Percentiles rank a stretch among this genome's conserved stretches.
Evolutionary conservation across 2,888 invertebrate species (phyloP).

Genomic region (Danaus chrysippus): DNA sequence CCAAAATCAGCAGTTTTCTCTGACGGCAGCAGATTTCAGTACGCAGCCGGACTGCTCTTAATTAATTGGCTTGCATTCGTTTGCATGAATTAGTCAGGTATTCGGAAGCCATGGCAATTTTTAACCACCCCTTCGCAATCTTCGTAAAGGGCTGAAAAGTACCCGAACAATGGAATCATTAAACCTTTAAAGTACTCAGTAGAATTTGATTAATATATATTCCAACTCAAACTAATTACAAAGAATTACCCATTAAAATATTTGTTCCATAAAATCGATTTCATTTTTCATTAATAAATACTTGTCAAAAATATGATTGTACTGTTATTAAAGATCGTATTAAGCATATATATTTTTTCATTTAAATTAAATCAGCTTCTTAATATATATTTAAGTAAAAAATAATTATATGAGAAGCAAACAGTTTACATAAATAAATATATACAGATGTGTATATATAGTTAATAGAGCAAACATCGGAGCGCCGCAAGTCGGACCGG

Average conservation of each 20-base stretch:
- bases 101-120: slow-evolving; percentile 37
- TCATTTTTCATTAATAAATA: too few species aligned
- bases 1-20: slow-evolving; percentile 43
- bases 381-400: too few species aligned
- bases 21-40: slow-evolving; percentile 64
- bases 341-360: too few species aligned
- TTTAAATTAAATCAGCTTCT: too few species aligned
- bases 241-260: too few species aligned
- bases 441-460: slow-evolving; percentile 24
- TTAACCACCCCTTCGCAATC: slow-evolving; percentile 34
- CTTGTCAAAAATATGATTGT: too few species aligned
- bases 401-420: too few species aligned
- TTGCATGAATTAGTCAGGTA: slow-evolving; percentile 77
- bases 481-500: slow-evolving; percentile 55
- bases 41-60: slow-evolving; percentile 62
- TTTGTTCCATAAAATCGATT: too few species aligned
- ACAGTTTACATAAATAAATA: slow-evolving; percentile 13
- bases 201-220: slow-evolving; percentile 5
- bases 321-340: too few species aligned
- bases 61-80: slow-evolving; percentile 78
- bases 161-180: slow-evolving; percentile 25
- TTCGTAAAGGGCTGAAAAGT: slow-evolving; percentile 33
- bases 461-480: slow-evolving; percentile 29
- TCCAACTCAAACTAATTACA: too few species aligned
- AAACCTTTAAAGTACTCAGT: slow-evolving; percentile 17